Evolutionary conservation across 2,888 invertebrate genomes (phyloP).

Genomic region (Pycnomerus fuliginosus): DNA sequence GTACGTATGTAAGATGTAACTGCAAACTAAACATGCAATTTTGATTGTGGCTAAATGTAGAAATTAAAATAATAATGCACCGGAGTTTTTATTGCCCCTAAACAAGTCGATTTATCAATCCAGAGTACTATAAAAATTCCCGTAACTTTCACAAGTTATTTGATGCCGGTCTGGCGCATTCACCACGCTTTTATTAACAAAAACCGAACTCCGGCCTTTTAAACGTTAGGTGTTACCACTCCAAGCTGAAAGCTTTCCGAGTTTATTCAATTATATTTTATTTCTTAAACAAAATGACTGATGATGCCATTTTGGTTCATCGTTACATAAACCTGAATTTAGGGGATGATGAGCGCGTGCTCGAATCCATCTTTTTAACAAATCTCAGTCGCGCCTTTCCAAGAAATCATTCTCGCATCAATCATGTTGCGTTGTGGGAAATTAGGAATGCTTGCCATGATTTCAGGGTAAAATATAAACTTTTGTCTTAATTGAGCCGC

Average conservation of each 20-base stretch:
- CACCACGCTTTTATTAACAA: constrained; percentile 8
- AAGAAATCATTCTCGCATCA: too few relatives aligned
- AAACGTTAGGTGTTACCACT: constrained; percentile 5
- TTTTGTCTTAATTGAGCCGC: too few relatives aligned
- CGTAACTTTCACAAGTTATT: constrained; percentile 3
- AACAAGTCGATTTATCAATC: constrained; percentile 3
- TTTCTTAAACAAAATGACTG: constrained; percentile 12
- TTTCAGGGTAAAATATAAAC: too few relatives aligned
- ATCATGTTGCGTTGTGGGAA: too few relatives aligned
- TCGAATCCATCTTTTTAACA: too few relatives aligned
- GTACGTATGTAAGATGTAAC: constrained; percentile 1
- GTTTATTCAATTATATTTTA: constrained; percentile 15
- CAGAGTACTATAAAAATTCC: background rate
- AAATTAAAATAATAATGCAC: constrained; percentile 10
- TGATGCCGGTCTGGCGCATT: too few relatives aligned
- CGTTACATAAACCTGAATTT: constrained; percentile 2
- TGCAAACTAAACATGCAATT: constrained; percentile 13
- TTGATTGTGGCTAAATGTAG: constrained; percentile 7
- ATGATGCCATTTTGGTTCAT: constrained; percentile 4
- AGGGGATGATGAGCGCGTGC: too few relatives aligned
- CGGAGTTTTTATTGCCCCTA: constrained; percentile 3
- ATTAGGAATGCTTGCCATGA: too few relatives aligned
- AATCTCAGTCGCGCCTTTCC: too few relatives aligned
- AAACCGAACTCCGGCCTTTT: too few relatives aligned
- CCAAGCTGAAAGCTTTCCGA: constrained; percentile 8